A percentile compares a stretch with the other conserved stretches of the same genome.
Conservation (phyloP, 2,888 invertebrate genomes). For the Zygogramma bicolorata region DNA sequence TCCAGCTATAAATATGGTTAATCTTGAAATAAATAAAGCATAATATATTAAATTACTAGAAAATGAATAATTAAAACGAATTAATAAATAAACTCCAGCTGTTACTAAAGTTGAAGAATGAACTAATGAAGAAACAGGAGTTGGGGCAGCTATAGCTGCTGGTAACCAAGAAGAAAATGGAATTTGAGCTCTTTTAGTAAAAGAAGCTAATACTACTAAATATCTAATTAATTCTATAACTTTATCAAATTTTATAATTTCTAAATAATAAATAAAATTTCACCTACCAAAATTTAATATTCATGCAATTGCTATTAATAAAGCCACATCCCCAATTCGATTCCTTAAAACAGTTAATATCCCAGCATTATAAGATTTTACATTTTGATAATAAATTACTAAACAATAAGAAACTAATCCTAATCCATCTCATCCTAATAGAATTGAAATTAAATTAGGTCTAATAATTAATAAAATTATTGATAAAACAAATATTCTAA, state of each 20-base stretch:
- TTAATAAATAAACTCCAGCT: constrained; percentile 17
- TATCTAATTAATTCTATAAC: constrained; percentile 25
- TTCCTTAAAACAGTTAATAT: constrained; percentile 80
- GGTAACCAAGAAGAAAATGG: constrained; percentile 76
- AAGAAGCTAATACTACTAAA: constrained; percentile 66
- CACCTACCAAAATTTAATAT: constrained; percentile 37
- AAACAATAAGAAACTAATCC: constrained; percentile 80
- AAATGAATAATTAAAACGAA: constrained; percentile 19
- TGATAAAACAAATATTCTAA: constrained; percentile 76
- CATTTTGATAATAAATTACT: constrained; percentile 79
- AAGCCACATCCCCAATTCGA: constrained; percentile 79
- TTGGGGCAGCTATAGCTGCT: constrained; percentile 38
- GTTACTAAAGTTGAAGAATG: constrained; percentile 61
- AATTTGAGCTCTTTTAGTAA: constrained; percentile 85
- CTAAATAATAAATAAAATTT: constrained; percentile 35
- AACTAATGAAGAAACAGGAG: constrained; percentile 26
- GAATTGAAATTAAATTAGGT: constrained; percentile 66
- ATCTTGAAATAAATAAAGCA: constrained; percentile 9
- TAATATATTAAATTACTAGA: constrained; percentile 1
- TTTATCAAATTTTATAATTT: constrained; percentile 24
- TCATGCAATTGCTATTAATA: constrained; percentile 67
- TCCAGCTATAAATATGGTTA: constrained; percentile 18
- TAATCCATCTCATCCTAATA: constrained; percentile 81
- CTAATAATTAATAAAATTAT: constrained; percentile 66
- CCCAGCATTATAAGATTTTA: constrained; percentile 76